Evolutionary conservation across 2,113 vertebrate genomes (phyloP).

Genomic region (Condylura cristata): DNA sequence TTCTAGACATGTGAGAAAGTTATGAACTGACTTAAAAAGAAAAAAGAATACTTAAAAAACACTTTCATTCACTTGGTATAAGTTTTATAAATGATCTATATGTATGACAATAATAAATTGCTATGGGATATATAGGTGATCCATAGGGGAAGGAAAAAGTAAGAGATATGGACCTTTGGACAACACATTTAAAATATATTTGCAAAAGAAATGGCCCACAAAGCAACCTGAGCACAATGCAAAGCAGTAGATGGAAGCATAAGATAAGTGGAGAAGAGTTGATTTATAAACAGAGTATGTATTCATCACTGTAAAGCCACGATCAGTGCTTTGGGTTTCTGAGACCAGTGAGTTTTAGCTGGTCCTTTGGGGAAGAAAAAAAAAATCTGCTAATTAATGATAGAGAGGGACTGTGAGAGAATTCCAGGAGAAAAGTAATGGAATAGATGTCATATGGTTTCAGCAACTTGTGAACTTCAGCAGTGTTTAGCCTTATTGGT

Average conservation of each 20-base stretch:
- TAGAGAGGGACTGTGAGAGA: not conserved
- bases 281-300: not conserved
- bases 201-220: not conserved
- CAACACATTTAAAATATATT: not conserved
- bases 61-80: not conserved
- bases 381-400: not conserved
- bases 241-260: not conserved
- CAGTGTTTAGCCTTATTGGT: not conserved
- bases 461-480: not conserved
- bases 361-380: not conserved
- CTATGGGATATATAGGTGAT: not conserved
- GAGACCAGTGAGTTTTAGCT: not conserved
- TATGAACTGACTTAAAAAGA: not conserved
- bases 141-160: not conserved
- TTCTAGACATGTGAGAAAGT: not conserved
- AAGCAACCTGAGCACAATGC: not conserved
- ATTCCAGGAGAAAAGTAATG: not conserved
- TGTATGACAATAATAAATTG: not conserved
- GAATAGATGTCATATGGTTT: not conserved
- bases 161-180: not conserved
- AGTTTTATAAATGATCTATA: not conserved
- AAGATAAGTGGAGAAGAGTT: not conserved
- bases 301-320: not conserved
- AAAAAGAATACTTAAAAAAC: not conserved
- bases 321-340: accelerated